A percentile compares a stretch with the other conserved stretches of the same genome.
Evolutionary conservation across 2,888 invertebrate genomes (phyloP).

Genomic region (Tenthredo mesomela): DNA sequence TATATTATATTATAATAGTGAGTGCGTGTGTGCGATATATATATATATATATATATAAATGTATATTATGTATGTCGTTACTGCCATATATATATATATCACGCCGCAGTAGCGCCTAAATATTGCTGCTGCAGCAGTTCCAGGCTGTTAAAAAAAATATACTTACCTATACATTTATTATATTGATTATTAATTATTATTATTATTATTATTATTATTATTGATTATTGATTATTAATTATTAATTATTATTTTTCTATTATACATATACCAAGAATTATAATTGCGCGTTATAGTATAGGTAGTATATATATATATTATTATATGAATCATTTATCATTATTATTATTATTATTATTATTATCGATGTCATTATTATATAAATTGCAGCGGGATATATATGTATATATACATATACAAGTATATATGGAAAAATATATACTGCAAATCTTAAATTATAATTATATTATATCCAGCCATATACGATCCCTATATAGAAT

Average conservation of each 20-base stretch:
- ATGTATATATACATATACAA: too few species aligned
- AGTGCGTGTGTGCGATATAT: not conserved
- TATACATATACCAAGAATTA: slow-evolving; percentile 21
- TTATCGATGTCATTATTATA: not conserved
- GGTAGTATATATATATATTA: not conserved
- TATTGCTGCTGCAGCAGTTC: slow-evolving; percentile 21
- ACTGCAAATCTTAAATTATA: too few species aligned
- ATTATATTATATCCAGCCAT: too few species aligned
- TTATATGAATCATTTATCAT: slow-evolving; percentile 4
- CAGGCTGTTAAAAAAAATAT: slow-evolving; percentile 42
- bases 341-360: slow-evolving; percentile 15
- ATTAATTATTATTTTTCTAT: not conserved
- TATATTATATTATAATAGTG: not conserved
- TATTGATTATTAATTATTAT: slow-evolving; percentile 42
- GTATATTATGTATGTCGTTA: slow-evolving; percentile 1
- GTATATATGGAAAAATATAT: too few species aligned
- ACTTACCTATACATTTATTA: slow-evolving; percentile 53
- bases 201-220: not conserved
- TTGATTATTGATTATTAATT: slow-evolving; percentile 18
- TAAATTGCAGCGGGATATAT: too few species aligned
- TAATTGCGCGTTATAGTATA: slow-evolving; percentile 11
- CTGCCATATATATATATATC: slow-evolving; percentile 27
- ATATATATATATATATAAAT: not conserved
- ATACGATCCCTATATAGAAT: too few species aligned
- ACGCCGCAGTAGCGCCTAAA: slow-evolving; percentile 32